These are phyloP conservation scores for Diabrotica virgifera DNA, from an alignment of 1,140 invertebrate genomes.

Conservation along the genomic window DNA sequence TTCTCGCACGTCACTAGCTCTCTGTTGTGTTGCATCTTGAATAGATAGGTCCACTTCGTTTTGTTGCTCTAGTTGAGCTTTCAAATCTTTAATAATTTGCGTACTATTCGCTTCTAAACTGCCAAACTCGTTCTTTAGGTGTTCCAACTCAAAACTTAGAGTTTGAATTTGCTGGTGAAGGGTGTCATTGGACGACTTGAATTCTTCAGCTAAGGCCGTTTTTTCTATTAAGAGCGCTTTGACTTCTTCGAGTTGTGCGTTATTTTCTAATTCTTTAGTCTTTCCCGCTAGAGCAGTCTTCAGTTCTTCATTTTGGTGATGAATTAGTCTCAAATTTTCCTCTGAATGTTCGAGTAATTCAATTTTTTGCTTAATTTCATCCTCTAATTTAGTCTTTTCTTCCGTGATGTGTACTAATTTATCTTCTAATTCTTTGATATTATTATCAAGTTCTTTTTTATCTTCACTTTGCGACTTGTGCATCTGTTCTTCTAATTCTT, in stretches of 20 bases:
- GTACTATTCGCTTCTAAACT: background rate
- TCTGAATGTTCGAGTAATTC: background rate
- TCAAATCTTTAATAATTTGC: background rate
- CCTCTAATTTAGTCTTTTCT: slow-evolving; percentile 8
- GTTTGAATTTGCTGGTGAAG: background rate
- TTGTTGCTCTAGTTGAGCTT: background rate
- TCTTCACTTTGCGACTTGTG: too few species aligned
- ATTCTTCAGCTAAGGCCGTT: background rate
- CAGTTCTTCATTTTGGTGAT: background rate
- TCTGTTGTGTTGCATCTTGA: too few species aligned
- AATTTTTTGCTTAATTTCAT: slow-evolving; percentile 1
- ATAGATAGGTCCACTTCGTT: background rate
- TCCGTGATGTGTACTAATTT: background rate
- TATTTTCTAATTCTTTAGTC: background rate
- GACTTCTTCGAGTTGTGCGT: slow-evolving; percentile 11
- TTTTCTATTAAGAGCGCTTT: slow-evolving; percentile 12
- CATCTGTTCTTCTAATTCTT: slow-evolving; percentile 17
- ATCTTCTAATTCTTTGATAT: slow-evolving; percentile 33
- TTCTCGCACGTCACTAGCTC: too few species aligned
- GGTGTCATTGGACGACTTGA: background rate
- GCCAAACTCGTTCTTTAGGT: background rate
- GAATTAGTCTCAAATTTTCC: background rate
- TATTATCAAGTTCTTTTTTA: slow-evolving; percentile 19
- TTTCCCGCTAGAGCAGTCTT: background rate
- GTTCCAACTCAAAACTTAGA: slow-evolving; percentile 5